A percentile compares a stretch with the other conserved stretches of the same genome.
Conservation (phyloP, 2,113 vertebrate species). For the Pantherophis guttatus region DNA sequence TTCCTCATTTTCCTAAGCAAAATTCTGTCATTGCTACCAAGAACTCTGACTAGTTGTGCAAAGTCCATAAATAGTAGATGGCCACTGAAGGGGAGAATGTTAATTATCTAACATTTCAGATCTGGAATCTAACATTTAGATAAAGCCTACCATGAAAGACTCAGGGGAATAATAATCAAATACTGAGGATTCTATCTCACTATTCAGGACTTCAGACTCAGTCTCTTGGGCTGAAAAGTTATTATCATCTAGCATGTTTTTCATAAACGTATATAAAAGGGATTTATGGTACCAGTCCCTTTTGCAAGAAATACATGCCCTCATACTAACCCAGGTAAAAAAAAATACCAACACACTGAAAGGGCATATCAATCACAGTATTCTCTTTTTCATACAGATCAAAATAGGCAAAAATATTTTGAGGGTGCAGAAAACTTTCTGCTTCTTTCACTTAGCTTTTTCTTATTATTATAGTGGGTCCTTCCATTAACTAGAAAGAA, state of each 20-base stretch:
- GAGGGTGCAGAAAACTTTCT: constrained; percentile 30
- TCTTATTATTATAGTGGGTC: not conserved
- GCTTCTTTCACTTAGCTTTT: not conserved
- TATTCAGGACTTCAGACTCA: constrained; percentile 59
- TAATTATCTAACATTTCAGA: constrained; percentile 71
- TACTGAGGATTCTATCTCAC: constrained; percentile 58
- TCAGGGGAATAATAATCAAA: constrained; percentile 62
- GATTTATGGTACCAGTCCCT: constrained; percentile 40
- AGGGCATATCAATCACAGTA: constrained; percentile 29
- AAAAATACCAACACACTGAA: constrained; percentile 34
- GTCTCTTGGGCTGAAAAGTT: constrained; percentile 62
- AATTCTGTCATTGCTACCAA: constrained; percentile 57
- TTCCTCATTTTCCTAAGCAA: constrained; percentile 42
- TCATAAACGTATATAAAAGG: constrained; percentile 46
- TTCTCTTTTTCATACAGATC: constrained; percentile 9
- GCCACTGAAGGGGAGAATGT: constrained; percentile 61
- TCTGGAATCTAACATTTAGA: constrained; percentile 61
- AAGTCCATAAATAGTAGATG: constrained; percentile 53
- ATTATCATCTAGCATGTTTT: constrained; percentile 57
- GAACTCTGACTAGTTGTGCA: constrained; percentile 61
- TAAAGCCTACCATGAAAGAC: constrained; percentile 57
- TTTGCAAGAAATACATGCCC: constrained; percentile 36
- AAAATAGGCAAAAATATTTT: rapidly evolving
- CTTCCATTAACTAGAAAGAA: not conserved
- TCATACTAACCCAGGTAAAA: constrained; percentile 40